phyloP scores from a whole-genome alignment of 2,888 invertebrate genomes.

The Eupsilia transversa region DNA sequence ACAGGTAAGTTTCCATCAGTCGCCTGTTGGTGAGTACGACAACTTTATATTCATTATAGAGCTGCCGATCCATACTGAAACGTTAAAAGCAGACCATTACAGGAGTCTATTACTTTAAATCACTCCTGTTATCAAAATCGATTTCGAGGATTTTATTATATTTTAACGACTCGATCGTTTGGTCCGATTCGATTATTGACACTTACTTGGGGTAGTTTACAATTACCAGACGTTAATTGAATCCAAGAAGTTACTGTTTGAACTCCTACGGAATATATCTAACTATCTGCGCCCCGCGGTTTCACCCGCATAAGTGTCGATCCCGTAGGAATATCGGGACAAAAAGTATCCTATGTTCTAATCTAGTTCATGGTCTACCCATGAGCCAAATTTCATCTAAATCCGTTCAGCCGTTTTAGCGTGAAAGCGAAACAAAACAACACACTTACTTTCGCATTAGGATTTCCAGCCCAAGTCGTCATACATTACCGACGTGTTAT shows the following conservation, averaged over 20 bases:
- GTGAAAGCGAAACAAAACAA: too few relatives aligned
- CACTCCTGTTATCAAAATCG: conserved; percentile 61
- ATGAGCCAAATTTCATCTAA: too few relatives aligned
- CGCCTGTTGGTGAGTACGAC: conserved; percentile 66
- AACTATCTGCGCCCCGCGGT: too few relatives aligned
- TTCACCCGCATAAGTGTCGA: too few relatives aligned
- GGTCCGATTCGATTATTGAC: conserved; percentile 29
- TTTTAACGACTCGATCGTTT: conserved; percentile 60
- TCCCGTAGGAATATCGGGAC: too few relatives aligned
- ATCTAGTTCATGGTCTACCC: too few relatives aligned
- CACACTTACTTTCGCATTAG: too few relatives aligned
- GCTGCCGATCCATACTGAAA: conserved; percentile 43
- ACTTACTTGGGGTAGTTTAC: conserved; percentile 8
- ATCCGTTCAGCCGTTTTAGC: too few relatives aligned
- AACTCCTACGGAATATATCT: conserved; percentile 9
- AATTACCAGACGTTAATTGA: background rate
- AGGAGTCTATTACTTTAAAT: conserved; percentile 64
- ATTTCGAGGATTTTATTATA: conserved; percentile 62
- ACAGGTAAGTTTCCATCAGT: conserved; percentile 68
- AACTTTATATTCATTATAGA: conserved; percentile 62
- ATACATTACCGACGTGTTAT: background rate
- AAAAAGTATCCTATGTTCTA: too few relatives aligned
- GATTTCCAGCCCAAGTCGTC: conserved; percentile 14
- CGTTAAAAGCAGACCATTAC: conserved; percentile 64
- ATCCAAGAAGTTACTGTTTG: background rate